Percentiles rank a stretch among this genome's conserved stretches.
These are phyloP conservation scores for Plagodis pulveraria DNA, from an alignment of 2,888 invertebrate species.

Conservation along the genomic window DNA sequence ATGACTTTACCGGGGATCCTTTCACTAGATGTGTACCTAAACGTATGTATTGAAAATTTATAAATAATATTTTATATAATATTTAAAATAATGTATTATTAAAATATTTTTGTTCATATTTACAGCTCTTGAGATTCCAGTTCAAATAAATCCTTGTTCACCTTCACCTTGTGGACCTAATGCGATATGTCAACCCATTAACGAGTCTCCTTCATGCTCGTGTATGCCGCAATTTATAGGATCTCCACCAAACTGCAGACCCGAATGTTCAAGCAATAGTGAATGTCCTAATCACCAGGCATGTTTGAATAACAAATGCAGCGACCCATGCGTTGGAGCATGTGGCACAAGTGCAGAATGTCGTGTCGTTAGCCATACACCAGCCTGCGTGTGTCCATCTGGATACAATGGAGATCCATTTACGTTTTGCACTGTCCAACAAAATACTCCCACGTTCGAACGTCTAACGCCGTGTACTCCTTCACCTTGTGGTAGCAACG, in stretches of 20 bases:
- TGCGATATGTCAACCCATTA: conserved; percentile 85
- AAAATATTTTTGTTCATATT: conserved; percentile 1
- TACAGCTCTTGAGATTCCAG: conserved; percentile 65
- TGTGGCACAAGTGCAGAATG: conserved; percentile 90
- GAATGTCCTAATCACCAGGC: conserved; percentile 88
- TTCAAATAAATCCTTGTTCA: conserved; percentile 85
- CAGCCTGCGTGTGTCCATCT: conserved; percentile 87
- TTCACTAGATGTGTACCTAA: conserved; percentile 87
- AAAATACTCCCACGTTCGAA: conserved; percentile 62
- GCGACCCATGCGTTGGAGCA: conserved; percentile 89
- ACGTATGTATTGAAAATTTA: conserved; percentile 74
- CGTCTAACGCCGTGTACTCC: conserved; percentile 86
- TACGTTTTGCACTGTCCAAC: conserved; percentile 82
- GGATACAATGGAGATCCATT: conserved; percentile 91
- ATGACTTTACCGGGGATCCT: conserved; percentile 90
- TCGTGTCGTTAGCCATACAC: conserved; percentile 89
- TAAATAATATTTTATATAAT: no score
- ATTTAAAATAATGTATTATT: no score
- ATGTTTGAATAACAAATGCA: conserved; percentile 90
- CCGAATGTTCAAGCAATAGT: conserved; percentile 89
- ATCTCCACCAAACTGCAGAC: conserved; percentile 89
- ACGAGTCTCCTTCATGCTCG: conserved; percentile 88
- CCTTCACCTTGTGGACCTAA: conserved; percentile 89
- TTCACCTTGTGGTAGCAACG: conserved; percentile 90
- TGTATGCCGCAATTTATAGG: conserved; percentile 89